phyloP scores from a whole-genome alignment of 2,888 invertebrate species.

The Rhimphoctona megacephalus region DNA sequence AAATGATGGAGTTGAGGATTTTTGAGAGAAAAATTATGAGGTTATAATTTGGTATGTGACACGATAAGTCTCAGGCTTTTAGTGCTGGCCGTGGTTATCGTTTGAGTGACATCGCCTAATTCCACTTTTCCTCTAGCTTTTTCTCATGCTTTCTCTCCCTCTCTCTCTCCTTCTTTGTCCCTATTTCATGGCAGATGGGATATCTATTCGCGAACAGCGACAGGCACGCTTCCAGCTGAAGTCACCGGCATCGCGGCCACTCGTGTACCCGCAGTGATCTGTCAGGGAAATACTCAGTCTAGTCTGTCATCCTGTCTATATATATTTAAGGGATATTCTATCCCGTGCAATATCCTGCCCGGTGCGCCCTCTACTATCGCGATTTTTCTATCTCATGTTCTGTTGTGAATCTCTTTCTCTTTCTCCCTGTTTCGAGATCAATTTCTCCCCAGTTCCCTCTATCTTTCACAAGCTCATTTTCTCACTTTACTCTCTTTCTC shows the following conservation, averaged over 20 bases:
- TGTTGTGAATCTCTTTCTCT: slow-evolving; percentile 1
- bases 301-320: slow-evolving; percentile 55
- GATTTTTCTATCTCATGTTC: slow-evolving; percentile 20
- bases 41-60: slow-evolving; percentile 33
- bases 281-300: slow-evolving; percentile 58
- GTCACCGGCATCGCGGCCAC: slow-evolving; percentile 55
- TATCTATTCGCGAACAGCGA: slow-evolving; percentile 68
- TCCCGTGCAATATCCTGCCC: slow-evolving; percentile 30
- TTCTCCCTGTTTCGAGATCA: slow-evolving; percentile 12
- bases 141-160: not conserved
- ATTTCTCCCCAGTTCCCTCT: slow-evolving; percentile 12
- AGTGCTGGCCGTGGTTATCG: slow-evolving; percentile 26
- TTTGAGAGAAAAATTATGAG: slow-evolving; percentile 13
- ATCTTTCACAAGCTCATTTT: slow-evolving; percentile 36
- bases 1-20: not conserved
- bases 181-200: slow-evolving; percentile 33
- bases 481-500: slow-evolving; percentile 34
- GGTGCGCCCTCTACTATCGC: slow-evolving; percentile 21
- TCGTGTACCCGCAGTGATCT: slow-evolving; percentile 54
- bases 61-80: slow-evolving; percentile 35
- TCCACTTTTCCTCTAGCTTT: slow-evolving; percentile 15
- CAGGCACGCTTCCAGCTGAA: slow-evolving; percentile 59
- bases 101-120: slow-evolving; percentile 52
- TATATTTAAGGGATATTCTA: slow-evolving; percentile 55
- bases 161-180: slow-evolving; percentile 13